Evolutionary conservation across 2,113 vertebrate genomes (phyloP).

Genomic region (Gymnarchus niloticus): DNA sequence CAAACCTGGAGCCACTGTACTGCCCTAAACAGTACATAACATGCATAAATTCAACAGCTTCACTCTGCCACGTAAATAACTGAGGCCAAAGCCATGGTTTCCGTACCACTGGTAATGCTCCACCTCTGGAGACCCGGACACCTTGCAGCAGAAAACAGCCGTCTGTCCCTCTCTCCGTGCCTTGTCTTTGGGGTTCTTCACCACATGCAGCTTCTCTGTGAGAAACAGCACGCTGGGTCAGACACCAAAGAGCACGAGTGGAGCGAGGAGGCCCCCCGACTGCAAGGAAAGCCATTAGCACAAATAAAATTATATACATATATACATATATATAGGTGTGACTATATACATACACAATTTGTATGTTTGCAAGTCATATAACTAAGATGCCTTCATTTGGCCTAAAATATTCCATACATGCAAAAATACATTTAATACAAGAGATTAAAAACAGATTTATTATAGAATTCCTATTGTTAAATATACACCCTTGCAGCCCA

Average conservation of each 20-base stretch:
- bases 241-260: not conserved
- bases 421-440: too few species aligned
- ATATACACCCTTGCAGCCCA: too few species aligned
- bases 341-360: too few species aligned
- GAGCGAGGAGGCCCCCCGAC: not conserved
- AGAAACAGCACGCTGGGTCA: not conserved
- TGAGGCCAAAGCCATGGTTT: not conserved
- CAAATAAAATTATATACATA: not conserved
- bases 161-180: constrained; percentile 77
- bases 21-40: too few species aligned
- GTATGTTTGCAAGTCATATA: not conserved
- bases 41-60: not conserved
- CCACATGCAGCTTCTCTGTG: constrained; percentile 78
- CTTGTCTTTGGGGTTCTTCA: constrained; percentile 76
- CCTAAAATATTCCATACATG: too few species aligned
- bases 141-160: constrained; percentile 80
- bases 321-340: too few species aligned
- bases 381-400: too few species aligned
- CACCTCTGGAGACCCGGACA: constrained; percentile 69
- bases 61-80: not conserved
- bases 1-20: too few species aligned
- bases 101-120: constrained; percentile 83
- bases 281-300: not conserved
- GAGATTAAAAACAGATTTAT: too few species aligned
- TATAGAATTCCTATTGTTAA: too few species aligned